Percentiles rank a stretch among this genome's conserved stretches.
Evolutionary conservation across 2,797 vertebrate species (phyloP).

Genomic region (Prionace glauca): DNA sequence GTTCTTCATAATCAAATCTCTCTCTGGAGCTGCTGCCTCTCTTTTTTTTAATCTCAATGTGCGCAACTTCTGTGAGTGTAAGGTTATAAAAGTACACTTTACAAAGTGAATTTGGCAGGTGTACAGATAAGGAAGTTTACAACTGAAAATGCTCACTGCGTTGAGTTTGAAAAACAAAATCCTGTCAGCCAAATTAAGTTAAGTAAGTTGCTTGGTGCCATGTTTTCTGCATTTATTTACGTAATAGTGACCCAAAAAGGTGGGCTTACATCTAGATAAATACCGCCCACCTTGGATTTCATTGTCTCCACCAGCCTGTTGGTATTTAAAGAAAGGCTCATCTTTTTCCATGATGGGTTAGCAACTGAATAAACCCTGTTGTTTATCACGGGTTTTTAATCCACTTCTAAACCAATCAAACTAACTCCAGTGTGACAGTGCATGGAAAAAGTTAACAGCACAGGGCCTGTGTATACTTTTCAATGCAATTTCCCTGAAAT

Average conservation of each 20-base stretch:
- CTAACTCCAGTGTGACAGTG: not conserved
- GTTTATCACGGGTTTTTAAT: slow-evolving; percentile 25
- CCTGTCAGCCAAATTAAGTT: not conserved
- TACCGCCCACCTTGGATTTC: slow-evolving; percentile 30
- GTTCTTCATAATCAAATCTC: slow-evolving; percentile 15
- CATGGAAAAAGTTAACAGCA: not conserved
- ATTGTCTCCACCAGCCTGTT: not conserved
- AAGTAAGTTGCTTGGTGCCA: not conserved
- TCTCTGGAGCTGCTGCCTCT: not conserved
- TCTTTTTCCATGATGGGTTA: slow-evolving; percentile 27
- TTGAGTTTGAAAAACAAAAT: not conserved
- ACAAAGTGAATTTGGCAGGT: not conserved
- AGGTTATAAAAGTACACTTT: not conserved
- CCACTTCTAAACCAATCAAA: not conserved
- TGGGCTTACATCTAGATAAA: slow-evolving; percentile 31
- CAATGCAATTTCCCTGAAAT: not conserved
- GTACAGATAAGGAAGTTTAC: not conserved
- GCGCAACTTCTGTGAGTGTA: not conserved
- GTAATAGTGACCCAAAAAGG: slow-evolving; percentile 20
- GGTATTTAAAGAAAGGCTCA: slow-evolving; percentile 10
- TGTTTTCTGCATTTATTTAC: slow-evolving; percentile 12
- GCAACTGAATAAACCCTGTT: slow-evolving; percentile 9
- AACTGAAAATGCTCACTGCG: not conserved
- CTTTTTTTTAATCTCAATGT: not conserved
- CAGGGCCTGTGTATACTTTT: not conserved